A percentile compares a stretch with the other conserved stretches of the same genome.
Conservation (phyloP, 2,888 invertebrate species). For the Teleogryllus oceanicus region DNA sequence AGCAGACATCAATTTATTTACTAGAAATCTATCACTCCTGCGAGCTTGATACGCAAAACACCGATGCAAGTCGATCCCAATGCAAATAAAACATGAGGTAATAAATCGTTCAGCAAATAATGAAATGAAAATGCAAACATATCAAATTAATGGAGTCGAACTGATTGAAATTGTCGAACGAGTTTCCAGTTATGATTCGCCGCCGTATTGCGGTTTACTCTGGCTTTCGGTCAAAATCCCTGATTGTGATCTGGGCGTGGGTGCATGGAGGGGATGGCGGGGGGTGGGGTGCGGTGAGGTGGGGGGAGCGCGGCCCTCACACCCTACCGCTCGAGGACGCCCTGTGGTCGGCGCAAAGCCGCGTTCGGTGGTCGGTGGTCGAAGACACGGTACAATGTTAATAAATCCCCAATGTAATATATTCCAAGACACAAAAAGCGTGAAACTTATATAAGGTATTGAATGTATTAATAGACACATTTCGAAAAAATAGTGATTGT, state of each 20-base stretch:
- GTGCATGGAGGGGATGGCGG: neutral
- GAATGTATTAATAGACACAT: too few species aligned
- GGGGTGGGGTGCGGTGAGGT: neutral
- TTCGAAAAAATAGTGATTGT: too few species aligned
- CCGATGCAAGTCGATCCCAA: too few species aligned
- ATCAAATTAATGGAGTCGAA: conserved; percentile 4
- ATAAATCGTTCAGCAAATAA: conserved; percentile 9
- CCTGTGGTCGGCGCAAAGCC: neutral
- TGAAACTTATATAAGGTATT: too few species aligned
- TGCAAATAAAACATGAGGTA: neutral
- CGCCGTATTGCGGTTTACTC: conserved; percentile 6
- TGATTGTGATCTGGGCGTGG: neutral
- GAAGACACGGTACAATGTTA: neutral
- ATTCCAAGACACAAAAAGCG: too few species aligned
- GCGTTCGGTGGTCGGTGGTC: neutral
- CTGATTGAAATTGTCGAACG: neutral
- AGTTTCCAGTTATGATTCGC: conserved; percentile 6
- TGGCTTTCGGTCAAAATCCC: neutral
- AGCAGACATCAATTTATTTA: too few species aligned
- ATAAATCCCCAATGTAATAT: too few species aligned
- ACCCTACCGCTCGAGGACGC: neutral
- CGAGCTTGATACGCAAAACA: too few species aligned
- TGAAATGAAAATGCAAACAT: conserved; percentile 9
- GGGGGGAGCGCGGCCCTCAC: neutral
- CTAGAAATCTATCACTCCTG: too few species aligned